A percentile compares a stretch with the other conserved stretches of the same genome.
These are phyloP conservation scores for Muraenolepis orangiensis DNA, from an alignment of 2,797 vertebrate species.

Conservation along the genomic window DNA sequence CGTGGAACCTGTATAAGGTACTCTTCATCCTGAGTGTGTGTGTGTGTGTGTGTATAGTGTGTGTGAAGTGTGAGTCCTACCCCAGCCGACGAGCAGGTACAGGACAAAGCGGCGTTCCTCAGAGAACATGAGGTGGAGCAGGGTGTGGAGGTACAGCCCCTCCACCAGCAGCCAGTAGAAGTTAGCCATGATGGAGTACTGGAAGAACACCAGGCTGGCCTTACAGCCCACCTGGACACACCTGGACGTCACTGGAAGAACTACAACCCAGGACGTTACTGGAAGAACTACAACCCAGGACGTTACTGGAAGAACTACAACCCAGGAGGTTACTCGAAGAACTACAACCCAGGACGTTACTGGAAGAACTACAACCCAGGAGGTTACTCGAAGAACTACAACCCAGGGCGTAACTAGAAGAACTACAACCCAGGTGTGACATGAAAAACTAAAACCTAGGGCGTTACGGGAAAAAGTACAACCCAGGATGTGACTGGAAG, in stretches of 20 bases:
- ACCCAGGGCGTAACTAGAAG: no score
- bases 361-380: background rate
- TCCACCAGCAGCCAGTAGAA: constrained; percentile 94
- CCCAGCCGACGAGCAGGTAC: constrained; percentile 91
- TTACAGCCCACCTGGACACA: constrained; percentile 82
- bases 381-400: no score
- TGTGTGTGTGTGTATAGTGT: no score
- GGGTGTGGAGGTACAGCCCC: constrained; percentile 87
- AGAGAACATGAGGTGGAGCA: constrained; percentile 83
- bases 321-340: background rate
- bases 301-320: no score
- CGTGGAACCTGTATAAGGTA: no score
- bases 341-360: background rate
- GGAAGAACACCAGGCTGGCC: constrained; percentile 85
- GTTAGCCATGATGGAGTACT: constrained; percentile 91
- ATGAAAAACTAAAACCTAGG: no score
- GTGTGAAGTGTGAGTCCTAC: constrained; percentile 72
- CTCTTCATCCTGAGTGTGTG: no score
- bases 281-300: background rate
- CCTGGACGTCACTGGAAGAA: background rate
- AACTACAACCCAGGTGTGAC: background rate
- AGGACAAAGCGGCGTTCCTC: constrained; percentile 76
- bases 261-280: background rate
- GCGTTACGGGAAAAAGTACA: no score
- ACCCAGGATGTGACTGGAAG: no score